These are phyloP conservation scores for Meriones psammophilus DNA, from an alignment of 2,797 vertebrate genomes.

Conservation along the genomic window DNA sequence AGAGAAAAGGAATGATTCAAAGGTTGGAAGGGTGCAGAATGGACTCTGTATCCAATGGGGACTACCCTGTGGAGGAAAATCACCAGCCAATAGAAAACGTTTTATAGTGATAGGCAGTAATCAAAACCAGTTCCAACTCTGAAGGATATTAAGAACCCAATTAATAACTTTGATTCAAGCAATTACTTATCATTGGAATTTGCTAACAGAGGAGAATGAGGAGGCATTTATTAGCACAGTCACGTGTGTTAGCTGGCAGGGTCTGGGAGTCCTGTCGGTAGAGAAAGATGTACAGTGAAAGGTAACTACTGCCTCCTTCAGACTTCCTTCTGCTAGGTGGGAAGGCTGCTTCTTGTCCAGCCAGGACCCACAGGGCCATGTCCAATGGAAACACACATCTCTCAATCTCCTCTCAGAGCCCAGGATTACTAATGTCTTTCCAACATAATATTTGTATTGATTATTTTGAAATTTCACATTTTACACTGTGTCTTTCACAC, in stretches of 20 bases:
- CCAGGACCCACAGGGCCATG: fast-evolving
- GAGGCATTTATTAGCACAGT: slow-evolving; percentile 12
- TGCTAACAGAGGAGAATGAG: slow-evolving; percentile 62
- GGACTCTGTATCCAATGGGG: not conserved
- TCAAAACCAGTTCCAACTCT: slow-evolving; percentile 69
- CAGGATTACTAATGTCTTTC: not conserved
- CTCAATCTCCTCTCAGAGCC: not conserved
- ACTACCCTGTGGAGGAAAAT: not conserved
- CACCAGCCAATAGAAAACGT: not conserved
- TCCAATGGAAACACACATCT: not conserved
- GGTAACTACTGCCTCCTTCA: fast-evolving
- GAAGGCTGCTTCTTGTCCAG: not conserved
- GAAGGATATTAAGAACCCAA: slow-evolving; percentile 71
- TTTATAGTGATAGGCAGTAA: slow-evolving; percentile 59
- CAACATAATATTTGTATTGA: not conserved
- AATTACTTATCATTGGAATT: slow-evolving; percentile 75
- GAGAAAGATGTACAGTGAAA: fast-evolving
- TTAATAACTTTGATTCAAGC: slow-evolving; percentile 78
- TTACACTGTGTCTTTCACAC: not conserved
- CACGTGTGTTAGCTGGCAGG: not conserved
- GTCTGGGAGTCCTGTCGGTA: not conserved
- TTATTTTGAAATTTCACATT: not conserved
- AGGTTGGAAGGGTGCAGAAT: not conserved
- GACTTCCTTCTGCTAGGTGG: not conserved
- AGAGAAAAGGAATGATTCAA: not conserved